These are phyloP conservation scores for Lampris megalopsis DNA, from an alignment of 2,113 vertebrate genomes.

Conservation along the genomic window DNA sequence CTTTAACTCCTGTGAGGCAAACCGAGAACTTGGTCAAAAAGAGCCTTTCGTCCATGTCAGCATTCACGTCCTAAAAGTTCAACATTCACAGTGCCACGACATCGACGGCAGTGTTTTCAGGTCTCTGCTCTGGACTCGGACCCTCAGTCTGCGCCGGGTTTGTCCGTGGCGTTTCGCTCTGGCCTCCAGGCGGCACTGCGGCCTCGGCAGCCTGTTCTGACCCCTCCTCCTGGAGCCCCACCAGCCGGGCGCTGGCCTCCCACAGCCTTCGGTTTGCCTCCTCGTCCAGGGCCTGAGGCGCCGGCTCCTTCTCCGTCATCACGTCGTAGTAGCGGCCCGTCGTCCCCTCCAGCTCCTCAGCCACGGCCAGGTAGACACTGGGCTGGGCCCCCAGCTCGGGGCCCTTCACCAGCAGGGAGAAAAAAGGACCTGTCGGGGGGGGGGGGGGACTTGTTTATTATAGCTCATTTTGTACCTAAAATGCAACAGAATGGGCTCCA, in stretches of 20 bases:
- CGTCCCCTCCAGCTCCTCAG: constrained; percentile 81
- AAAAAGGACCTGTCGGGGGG: constrained; percentile 82
- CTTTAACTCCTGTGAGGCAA: neutral
- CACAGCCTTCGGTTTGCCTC: constrained; percentile 82
- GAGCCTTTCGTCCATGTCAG: neutral
- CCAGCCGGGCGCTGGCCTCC: constrained; percentile 84
- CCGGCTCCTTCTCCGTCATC: constrained; percentile 84
- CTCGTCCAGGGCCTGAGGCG: constrained; percentile 84
- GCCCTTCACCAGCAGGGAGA: constrained; percentile 87
- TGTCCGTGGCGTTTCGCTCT: constrained; percentile 34
- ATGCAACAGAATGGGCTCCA: too few relatives aligned
- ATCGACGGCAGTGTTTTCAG: constrained; percentile 30
- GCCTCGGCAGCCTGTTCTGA: constrained; percentile 15
- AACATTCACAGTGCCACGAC: constrained; percentile 21
- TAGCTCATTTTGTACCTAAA: too few relatives aligned
- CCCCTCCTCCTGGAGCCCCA: constrained; percentile 78
- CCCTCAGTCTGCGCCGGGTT: constrained; percentile 10
- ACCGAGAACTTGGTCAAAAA: too few relatives aligned
- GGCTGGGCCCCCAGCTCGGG: constrained; percentile 86
- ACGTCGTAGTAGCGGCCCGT: constrained; percentile 88
- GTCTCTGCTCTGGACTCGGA: constrained; percentile 17
- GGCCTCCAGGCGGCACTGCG: constrained; percentile 22
- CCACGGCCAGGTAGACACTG: constrained; percentile 84
- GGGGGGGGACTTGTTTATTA: neutral
- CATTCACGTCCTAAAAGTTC: constrained; percentile 29